These are phyloP conservation scores for Protodeltote pygarga DNA, from an alignment of 2,888 invertebrate genomes.

Conservation along the genomic window DNA sequence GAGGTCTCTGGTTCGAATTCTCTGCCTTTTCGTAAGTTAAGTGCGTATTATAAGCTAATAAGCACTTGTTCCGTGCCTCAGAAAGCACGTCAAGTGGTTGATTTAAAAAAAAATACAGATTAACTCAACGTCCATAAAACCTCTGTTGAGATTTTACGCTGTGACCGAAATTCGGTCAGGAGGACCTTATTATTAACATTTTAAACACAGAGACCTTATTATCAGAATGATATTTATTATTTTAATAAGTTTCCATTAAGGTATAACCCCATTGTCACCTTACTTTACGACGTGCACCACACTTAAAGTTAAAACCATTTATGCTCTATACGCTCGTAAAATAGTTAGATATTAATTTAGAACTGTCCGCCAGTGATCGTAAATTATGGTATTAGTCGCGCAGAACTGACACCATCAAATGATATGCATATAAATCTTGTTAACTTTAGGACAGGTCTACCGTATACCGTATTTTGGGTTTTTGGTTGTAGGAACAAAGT, in stretches of 20 bases:
- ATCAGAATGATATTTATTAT: neutral
- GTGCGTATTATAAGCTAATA: too few species aligned
- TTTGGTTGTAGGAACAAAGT: neutral
- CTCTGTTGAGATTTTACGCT: too few species aligned
- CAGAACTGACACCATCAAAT: slow-evolving; percentile 8
- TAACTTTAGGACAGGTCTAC: neutral
- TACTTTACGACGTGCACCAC: slow-evolving; percentile 1
- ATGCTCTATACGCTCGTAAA: slow-evolving; percentile 47
- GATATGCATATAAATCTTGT: slow-evolving; percentile 18
- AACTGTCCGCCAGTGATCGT: slow-evolving; percentile 41
- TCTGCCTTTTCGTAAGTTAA: too few species aligned
- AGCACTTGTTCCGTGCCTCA: too few species aligned
- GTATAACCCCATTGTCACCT: slow-evolving; percentile 17
- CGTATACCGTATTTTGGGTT: neutral
- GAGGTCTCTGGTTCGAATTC: too few species aligned
- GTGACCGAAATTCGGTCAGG: too few species aligned
- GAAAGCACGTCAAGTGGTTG: too few species aligned
- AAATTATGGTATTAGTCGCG: slow-evolving; percentile 45
- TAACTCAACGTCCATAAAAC: too few species aligned
- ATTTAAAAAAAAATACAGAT: too few species aligned
- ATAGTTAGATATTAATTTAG: slow-evolving; percentile 47
- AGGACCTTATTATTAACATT: too few species aligned
- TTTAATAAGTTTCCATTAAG: neutral
- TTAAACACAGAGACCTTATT: too few species aligned
- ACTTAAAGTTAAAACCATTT: slow-evolving; percentile 20